Evolutionary conservation across 2,888 invertebrate genomes (phyloP).

Genomic region (Apamea sordens): DNA sequence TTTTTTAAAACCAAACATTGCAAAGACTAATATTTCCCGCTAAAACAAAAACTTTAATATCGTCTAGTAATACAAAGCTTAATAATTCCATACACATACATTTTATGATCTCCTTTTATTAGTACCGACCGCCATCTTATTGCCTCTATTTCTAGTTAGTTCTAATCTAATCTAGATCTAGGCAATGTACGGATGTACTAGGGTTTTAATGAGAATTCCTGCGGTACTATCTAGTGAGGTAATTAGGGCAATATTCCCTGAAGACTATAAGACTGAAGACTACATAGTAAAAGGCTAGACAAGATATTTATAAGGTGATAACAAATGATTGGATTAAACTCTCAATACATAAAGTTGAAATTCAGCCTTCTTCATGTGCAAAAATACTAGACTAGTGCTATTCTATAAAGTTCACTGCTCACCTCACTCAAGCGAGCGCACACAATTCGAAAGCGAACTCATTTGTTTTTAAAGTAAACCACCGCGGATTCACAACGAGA

Average conservation of each 20-base stretch:
- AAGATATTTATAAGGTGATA: neutral
- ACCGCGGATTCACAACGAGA: neutral
- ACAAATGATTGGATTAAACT: neutral
- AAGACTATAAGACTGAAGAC: too few species aligned
- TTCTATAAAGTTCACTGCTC: too few species aligned
- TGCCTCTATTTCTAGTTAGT: constrained; percentile 13
- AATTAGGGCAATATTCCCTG: neutral
- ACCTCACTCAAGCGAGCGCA: too few species aligned
- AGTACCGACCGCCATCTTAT: neutral
- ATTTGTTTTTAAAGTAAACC: too few species aligned
- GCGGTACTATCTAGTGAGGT: neutral
- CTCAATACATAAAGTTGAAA: neutral
- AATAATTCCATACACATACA: neutral
- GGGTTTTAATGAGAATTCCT: constrained; percentile 25
- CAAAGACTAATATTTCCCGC: too few species aligned
- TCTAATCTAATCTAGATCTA: constrained; percentile 27
- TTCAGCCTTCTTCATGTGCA: neutral
- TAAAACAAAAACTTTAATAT: too few species aligned
- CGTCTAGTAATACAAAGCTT: neutral
- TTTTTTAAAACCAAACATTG: too few species aligned
- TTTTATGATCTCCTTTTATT: constrained; percentile 22
- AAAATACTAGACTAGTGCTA: too few species aligned
- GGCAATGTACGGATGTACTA: neutral
- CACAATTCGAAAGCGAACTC: too few species aligned
- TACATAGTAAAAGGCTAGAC: neutral